Evolutionary conservation across 64 coral and sea anemone species (phyloP), one percentile per base, ranked within the genome.

Genomic region (Stichodactyla helianthus): DNA sequence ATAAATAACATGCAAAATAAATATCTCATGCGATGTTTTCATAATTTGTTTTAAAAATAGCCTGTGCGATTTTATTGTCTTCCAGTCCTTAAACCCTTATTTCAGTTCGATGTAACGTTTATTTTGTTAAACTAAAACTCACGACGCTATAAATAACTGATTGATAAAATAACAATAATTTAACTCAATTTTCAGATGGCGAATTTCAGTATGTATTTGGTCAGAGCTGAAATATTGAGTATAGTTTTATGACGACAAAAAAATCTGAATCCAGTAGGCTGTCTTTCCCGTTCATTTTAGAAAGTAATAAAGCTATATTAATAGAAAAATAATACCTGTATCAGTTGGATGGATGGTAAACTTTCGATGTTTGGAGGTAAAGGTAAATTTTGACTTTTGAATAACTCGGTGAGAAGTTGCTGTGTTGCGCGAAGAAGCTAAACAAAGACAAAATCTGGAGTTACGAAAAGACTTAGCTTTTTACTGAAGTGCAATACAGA

Each of bases 401-500:
- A 97, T 51, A 97, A 53, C 20, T 97, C 94, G 20, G 83, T 83
- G 58, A 93, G 56, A 59, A 97, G 77, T 54, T 93, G 88, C 58
- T 97, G 91, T 87, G 92, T 93, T 16, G 90, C 89, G 35, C 94
- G 91, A 62, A 92, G 89, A 55, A 97, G 88, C 94, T 97, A 88
- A 61, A 93, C 35, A 13, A 62, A 88, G 51, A 84, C 50, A 83
- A 89, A 55, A 85, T 65, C 18, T 23, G 82, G 50, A 86, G 44
- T 22, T 52, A 86, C 57, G 13, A 77, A 79, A 53, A 74, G 55
- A 15, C 8, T 58, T 15, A 0, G 1, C 0, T 11, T 58, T 58
- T 15, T 58, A 0, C 55, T 58, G 55, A 58, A 58, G 8, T 10
- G 23, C 6, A 27, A 2, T 13, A 74, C 26, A 23, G 23, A 13